Percentiles rank a stretch among this genome's conserved stretches.
Conservation (phyloP, 2,797 vertebrate species). For the Columba guinea region DNA sequence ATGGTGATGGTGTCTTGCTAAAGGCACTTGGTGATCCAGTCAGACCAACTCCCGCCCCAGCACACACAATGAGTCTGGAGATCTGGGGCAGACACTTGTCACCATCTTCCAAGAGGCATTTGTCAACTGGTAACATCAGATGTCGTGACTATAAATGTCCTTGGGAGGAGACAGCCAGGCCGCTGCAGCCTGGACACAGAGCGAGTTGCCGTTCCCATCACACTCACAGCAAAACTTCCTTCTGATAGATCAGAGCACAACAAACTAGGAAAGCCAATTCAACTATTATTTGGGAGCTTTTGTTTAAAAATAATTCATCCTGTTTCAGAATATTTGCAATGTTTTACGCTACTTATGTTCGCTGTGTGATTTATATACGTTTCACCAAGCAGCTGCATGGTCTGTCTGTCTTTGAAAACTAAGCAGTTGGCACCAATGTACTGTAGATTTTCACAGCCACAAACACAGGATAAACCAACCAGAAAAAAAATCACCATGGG, state of each 20-base stretch:
- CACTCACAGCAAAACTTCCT: neutral
- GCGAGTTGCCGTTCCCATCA: neutral
- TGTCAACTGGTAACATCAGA: neutral
- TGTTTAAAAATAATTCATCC: neutral
- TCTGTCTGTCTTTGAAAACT: neutral
- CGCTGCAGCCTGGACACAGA: neutral
- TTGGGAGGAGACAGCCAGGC: neutral
- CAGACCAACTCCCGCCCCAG: fast-evolving
- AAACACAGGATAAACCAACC: neutral
- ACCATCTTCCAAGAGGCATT: neutral
- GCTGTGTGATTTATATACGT: neutral
- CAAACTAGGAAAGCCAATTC: neutral
- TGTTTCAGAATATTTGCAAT: neutral
- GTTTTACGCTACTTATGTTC: neutral
- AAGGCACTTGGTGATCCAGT: neutral
- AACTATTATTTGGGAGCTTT: neutral
- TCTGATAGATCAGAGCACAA: neutral
- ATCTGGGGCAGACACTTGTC: neutral
- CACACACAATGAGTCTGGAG: neutral
- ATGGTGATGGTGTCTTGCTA: neutral
- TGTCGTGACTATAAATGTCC: neutral
- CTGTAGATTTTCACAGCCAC: neutral
- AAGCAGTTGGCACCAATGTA: neutral
- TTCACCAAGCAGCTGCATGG: neutral
- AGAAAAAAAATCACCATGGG: neutral